phyloP scores from a whole-genome alignment of 2,113 vertebrate species.

The Lipotes vexillifer region DNA sequence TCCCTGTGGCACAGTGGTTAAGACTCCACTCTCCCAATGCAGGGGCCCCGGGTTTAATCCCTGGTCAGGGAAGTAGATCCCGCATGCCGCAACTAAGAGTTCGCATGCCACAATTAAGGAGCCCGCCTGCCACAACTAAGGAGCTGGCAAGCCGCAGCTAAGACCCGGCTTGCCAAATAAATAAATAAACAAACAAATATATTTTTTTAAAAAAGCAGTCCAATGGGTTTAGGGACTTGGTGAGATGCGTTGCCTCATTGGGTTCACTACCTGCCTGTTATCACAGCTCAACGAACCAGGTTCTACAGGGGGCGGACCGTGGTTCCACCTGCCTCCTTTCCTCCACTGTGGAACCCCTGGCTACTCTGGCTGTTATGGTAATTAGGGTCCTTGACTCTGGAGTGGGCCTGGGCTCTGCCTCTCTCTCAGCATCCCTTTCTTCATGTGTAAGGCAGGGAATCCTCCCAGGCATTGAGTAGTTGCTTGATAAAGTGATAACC shows the following conservation, averaged over 20 bases:
- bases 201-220: too few species aligned
- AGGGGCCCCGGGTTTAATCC: too few species aligned
- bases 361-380: not conserved
- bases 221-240: not conserved
- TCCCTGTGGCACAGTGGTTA: too few species aligned
- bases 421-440: not conserved
- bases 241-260: not conserved
- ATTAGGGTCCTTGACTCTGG: not conserved
- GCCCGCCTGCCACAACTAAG: too few species aligned
- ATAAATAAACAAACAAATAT: too few species aligned
- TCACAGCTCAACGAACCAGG: not conserved
- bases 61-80: too few species aligned
- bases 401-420: not conserved
- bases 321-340: not conserved
- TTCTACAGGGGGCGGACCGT: not conserved
- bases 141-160: too few species aligned
- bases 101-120: too few species aligned
- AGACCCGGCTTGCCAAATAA: too few species aligned
- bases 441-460: not conserved
- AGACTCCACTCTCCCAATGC: too few species aligned
- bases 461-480: not conserved
- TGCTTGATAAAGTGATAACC: not conserved
- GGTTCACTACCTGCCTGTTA: not conserved
- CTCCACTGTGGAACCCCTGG: not conserved
- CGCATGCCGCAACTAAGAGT: too few species aligned